Evolutionary conservation across 2,113 vertebrate genomes (phyloP).

Genomic region (Dromaius novaehollandiae): DNA sequence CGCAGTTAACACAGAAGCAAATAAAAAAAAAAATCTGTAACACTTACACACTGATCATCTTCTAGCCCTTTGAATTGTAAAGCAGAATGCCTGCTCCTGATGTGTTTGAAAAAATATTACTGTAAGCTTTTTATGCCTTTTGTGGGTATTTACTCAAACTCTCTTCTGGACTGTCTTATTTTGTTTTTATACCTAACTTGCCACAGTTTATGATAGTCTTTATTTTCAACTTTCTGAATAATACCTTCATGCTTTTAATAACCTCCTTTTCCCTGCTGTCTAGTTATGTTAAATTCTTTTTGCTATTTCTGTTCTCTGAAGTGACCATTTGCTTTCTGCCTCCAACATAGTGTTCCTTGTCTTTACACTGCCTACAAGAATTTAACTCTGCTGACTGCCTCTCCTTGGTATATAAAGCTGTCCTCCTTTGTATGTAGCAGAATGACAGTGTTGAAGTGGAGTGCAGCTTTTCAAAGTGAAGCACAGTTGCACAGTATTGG

Average conservation of each 20-base stretch:
- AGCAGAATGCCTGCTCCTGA: background rate
- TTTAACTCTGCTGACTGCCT: background rate
- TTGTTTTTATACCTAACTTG: background rate
- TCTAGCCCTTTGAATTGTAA: background rate
- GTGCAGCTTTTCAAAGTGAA: background rate
- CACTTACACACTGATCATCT: background rate
- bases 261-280: background rate
- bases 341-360: background rate
- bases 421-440: fast-evolving
- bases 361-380: background rate
- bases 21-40: too few species aligned
- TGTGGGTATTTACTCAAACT: background rate
- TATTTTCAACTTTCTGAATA: background rate
- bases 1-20: too few species aligned
- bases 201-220: background rate
- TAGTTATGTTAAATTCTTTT: background rate
- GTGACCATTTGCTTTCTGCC: background rate
- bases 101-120: background rate
- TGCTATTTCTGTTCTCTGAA: background rate
- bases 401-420: background rate
- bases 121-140: background rate
- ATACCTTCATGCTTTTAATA: background rate
- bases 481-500: fast-evolving
- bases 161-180: background rate
- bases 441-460: background rate